Evolutionary conservation across 2,113 vertebrate genomes (phyloP).

Genomic region (Rafetus swinhoei): DNA sequence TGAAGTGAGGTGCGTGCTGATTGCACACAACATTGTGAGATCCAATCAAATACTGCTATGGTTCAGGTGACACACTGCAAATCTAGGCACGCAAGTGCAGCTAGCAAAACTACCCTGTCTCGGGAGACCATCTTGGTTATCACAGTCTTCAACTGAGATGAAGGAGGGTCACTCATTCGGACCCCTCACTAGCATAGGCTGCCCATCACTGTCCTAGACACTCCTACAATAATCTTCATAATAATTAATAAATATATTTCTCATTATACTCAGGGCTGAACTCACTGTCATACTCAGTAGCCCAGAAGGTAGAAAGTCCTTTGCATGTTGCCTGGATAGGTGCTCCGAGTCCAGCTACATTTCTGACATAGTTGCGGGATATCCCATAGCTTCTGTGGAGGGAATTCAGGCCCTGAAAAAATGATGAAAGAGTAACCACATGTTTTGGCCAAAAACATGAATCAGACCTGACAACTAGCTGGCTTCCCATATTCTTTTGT

Average conservation of each 20-base stretch:
- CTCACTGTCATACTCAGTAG: constrained; percentile 19
- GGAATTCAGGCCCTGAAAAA: not conserved
- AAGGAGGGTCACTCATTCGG: too few species aligned
- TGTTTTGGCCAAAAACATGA: not conserved
- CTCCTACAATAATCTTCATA: not conserved
- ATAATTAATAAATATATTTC: not conserved
- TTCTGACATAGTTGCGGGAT: not conserved
- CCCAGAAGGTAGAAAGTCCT: constrained; percentile 43
- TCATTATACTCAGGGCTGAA: not conserved
- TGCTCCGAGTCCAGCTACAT: not conserved
- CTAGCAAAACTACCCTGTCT: too few species aligned
- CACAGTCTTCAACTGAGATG: too few species aligned
- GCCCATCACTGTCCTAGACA: not conserved
- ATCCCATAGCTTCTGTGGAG: constrained; percentile 10
- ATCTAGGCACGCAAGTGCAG: too few species aligned
- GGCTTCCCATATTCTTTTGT: not conserved
- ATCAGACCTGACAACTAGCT: not conserved
- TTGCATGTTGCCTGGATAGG: constrained; percentile 14
- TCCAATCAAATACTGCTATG: too few species aligned
- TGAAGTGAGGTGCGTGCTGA: too few species aligned
- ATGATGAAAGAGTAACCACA: not conserved
- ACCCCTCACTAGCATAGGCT: too few species aligned
- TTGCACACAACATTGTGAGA: too few species aligned
- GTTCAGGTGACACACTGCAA: too few species aligned
- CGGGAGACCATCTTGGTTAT: too few species aligned